These are phyloP conservation scores for Taxidea taxus DNA, from an alignment of 2,113 vertebrate species.

Conservation along the genomic window DNA sequence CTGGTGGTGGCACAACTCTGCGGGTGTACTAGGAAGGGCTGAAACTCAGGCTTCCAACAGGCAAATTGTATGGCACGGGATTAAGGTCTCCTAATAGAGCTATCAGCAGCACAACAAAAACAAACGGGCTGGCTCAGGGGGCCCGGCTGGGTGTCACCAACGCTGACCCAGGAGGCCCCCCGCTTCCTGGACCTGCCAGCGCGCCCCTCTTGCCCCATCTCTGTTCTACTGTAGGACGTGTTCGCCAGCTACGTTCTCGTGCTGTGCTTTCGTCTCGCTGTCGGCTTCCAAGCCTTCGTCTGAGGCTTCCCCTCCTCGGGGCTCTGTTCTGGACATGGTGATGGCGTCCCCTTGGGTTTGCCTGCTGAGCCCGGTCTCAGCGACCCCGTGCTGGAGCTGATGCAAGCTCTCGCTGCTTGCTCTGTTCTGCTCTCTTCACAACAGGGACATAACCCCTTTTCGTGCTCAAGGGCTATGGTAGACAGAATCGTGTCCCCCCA, in stretches of 20 bases:
- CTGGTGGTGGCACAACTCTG: neutral
- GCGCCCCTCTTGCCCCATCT: rapidly evolving
- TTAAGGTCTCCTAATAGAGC: neutral
- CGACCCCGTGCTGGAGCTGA: neutral
- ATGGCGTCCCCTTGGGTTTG: neutral
- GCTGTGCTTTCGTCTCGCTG: neutral
- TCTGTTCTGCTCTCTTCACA: neutral
- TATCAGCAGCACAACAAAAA: neutral
- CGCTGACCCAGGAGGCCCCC: neutral
- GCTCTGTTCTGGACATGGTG: neutral
- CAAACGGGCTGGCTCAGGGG: neutral
- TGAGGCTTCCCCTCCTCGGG: rapidly evolving
- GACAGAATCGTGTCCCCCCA: neutral
- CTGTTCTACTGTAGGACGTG: neutral
- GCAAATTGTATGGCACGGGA: neutral
- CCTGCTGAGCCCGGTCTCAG: neutral
- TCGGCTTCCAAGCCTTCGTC: too few species aligned
- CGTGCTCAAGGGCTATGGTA: neutral
- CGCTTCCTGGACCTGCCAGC: too few species aligned
- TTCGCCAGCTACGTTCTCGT: rapidly evolving
- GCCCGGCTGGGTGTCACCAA: too few species aligned
- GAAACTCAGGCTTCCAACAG: neutral
- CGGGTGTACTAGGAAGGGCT: neutral
- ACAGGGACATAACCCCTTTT: neutral
- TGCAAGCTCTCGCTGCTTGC: neutral